Percentiles rank a stretch among this genome's conserved stretches.
Conservation (phyloP, 2,113 vertebrate genomes). For the Anhinga rufa region DNA sequence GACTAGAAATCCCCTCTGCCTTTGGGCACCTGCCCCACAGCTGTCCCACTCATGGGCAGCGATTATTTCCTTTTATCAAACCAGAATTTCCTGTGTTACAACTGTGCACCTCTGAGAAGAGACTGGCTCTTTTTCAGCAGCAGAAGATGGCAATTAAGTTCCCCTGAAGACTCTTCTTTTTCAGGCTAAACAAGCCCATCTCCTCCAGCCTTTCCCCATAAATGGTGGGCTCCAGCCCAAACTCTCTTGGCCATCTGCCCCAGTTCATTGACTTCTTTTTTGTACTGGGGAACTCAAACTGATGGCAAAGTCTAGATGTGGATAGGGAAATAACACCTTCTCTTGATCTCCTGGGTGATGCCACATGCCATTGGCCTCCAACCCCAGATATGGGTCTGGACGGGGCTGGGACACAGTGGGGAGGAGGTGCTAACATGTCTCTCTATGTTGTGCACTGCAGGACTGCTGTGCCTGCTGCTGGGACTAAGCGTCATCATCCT, state of each 20-base stretch:
- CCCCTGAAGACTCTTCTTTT: not conserved
- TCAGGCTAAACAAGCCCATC: not conserved
- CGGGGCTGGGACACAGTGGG: not conserved
- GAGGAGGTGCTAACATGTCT: not conserved
- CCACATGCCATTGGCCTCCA: accelerated
- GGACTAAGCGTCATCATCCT: conserved; percentile 72
- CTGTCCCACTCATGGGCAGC: not conserved
- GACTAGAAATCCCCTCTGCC: not conserved
- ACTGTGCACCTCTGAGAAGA: not conserved
- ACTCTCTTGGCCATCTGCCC: not conserved
- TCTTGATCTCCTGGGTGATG: not conserved
- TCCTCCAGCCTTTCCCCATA: not conserved
- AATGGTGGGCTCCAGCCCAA: not conserved
- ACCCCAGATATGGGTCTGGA: not conserved
- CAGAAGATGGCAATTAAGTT: not conserved
- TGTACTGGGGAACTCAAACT: not conserved
- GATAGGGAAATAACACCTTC: not conserved
- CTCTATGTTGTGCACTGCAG: conserved; percentile 38
- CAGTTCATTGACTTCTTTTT: not conserved
- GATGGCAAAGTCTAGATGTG: not conserved
- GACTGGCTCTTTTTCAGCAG: not conserved
- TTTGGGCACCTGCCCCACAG: not conserved
- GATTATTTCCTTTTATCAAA: not conserved
- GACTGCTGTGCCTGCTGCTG: conserved; percentile 79
- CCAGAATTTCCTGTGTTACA: not conserved